Conservation (phyloP, 2,888 invertebrate species). For the Drosophila bunnanda region DNA sequence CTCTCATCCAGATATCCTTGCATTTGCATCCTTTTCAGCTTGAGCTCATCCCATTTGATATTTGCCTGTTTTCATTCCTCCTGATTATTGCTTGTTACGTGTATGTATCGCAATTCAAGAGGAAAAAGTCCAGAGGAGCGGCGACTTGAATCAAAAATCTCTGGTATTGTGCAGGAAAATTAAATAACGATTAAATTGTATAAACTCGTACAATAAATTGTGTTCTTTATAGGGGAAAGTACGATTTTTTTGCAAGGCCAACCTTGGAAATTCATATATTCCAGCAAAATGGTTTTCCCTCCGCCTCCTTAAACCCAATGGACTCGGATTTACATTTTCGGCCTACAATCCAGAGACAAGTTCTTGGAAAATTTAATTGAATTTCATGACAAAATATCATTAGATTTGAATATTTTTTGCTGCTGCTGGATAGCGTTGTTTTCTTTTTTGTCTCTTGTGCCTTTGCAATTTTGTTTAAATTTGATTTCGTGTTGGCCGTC, state of each 20-base stretch:
- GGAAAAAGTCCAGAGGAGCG: neutral
- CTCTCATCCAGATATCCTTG: neutral
- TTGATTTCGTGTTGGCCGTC: conserved; percentile 46
- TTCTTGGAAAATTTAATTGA: conserved; percentile 63
- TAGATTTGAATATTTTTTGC: conserved; percentile 43
- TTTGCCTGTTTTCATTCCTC: conserved; percentile 1
- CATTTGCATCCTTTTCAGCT: conserved; percentile 6
- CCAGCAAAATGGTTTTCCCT: neutral
- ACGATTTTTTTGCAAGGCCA: conserved; percentile 5
- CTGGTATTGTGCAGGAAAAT: conserved; percentile 4
- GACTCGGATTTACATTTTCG: conserved; percentile 12
- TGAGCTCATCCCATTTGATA: conserved; percentile 46
- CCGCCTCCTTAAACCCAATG: neutral
- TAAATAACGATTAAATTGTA: conserved; percentile 12
- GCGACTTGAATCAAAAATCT: neutral
- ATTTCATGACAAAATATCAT: conserved; percentile 64
- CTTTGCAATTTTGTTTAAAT: conserved; percentile 51
- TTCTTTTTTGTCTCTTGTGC: conserved; percentile 12
- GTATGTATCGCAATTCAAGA: neutral
- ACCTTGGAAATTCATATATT: neutral
- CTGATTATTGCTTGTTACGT: conserved; percentile 10
- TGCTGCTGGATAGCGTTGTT: conserved; percentile 16
- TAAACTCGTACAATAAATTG: neutral
- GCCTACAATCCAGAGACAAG: conserved; percentile 28
- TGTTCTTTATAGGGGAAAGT: neutral